Percentiles rank a stretch among this genome's conserved stretches.
These are phyloP conservation scores for Lota lota DNA, from an alignment of 2,113 vertebrate species.

Conservation along the genomic window DNA sequence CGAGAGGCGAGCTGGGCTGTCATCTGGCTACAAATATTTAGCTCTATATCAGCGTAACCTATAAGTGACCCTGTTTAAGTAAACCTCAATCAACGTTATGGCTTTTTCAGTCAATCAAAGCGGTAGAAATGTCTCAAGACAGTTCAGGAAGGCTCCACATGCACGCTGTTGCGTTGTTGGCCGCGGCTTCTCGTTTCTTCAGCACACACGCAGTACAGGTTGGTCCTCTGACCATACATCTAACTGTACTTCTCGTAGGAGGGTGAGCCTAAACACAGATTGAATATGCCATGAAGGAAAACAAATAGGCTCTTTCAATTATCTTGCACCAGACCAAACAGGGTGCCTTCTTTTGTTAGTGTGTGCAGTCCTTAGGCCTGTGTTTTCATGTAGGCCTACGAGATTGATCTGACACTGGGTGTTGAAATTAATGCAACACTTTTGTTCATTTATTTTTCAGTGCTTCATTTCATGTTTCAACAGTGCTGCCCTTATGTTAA, in stretches of 20 bases:
- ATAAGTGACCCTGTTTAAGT: background rate
- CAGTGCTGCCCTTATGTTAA: too few species aligned
- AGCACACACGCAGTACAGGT: constrained; percentile 11
- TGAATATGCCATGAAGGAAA: constrained; percentile 44
- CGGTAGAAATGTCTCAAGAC: constrained; percentile 11
- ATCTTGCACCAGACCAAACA: constrained; percentile 37
- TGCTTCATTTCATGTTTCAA: too few species aligned
- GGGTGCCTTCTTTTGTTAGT: constrained; percentile 21
- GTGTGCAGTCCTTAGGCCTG: constrained; percentile 42
- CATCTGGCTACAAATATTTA: background rate
- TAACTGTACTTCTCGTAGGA: constrained; percentile 58
- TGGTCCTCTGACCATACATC: constrained; percentile 45
- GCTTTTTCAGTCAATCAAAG: constrained; percentile 3
- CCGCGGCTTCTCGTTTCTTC: constrained; percentile 15
- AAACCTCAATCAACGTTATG: background rate
- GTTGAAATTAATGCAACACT: constrained; percentile 48
- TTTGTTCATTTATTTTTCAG: background rate
- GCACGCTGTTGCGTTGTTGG: constrained; percentile 16
- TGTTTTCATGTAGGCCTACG: constrained; percentile 17
- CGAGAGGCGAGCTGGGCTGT: background rate
- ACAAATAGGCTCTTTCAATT: constrained; percentile 21
- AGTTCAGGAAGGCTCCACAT: constrained; percentile 24
- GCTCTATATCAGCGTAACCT: too few species aligned
- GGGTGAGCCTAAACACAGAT: constrained; percentile 47
- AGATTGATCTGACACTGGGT: constrained; percentile 28